Conservation (phyloP, 2,888 invertebrate genomes). For the Agapostemon virescens region DNA sequence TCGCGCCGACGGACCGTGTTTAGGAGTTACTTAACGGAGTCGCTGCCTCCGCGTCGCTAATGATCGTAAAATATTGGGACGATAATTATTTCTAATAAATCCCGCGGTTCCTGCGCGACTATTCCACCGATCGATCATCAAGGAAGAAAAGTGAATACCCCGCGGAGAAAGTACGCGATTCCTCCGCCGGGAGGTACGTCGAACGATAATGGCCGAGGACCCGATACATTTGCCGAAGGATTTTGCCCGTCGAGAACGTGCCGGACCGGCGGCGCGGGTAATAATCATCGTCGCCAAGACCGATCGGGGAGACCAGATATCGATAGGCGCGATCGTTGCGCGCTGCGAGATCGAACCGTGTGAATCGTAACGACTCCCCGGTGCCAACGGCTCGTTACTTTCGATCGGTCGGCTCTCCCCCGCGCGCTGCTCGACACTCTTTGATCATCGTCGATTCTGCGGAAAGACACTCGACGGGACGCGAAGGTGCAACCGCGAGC, state of each 20-base stretch:
- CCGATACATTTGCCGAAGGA: constrained; percentile 25
- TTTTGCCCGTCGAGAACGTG: constrained; percentile 51
- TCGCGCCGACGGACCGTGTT: constrained; percentile 30
- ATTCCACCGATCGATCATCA: constrained; percentile 15
- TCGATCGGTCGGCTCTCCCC: constrained; percentile 36
- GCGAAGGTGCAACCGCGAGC: constrained; percentile 41
- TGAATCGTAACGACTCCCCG: constrained; percentile 71
- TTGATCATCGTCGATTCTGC: constrained; percentile 47
- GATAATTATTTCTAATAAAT: constrained; percentile 40
- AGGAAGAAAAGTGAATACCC: constrained; percentile 6
- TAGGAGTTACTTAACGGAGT: constrained; percentile 53
- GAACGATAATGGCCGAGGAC: background rate
- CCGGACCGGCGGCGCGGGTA: background rate
- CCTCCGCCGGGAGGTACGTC: background rate
- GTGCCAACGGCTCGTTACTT: constrained; percentile 37
- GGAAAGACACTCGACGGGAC: constrained; percentile 35
- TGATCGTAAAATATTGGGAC: constrained; percentile 29
- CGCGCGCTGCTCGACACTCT: constrained; percentile 5
- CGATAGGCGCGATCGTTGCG: constrained; percentile 43
- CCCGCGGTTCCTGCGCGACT: constrained; percentile 14
- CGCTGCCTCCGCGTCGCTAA: constrained; percentile 25
- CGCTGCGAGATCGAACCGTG: constrained; percentile 65
- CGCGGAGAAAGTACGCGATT: constrained; percentile 32
- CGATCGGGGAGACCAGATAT: constrained; percentile 61
- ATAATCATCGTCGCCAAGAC: constrained; percentile 67